A percentile compares a stretch with the other conserved stretches of the same genome.
These are phyloP conservation scores for Amphipoea oculea DNA, from an alignment of 2,888 invertebrate genomes.

Conservation along the genomic window DNA sequence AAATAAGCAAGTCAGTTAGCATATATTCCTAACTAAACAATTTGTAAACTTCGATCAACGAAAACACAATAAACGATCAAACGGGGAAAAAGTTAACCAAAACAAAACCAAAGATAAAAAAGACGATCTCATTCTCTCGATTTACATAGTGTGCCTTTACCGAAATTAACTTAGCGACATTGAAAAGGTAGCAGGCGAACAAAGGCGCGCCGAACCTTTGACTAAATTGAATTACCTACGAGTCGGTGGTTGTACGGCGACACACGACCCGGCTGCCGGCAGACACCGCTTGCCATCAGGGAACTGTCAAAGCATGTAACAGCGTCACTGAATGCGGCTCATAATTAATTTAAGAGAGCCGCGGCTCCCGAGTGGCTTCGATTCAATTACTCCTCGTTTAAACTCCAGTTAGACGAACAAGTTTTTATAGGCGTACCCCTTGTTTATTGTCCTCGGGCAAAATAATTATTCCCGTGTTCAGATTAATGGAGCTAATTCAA, in stretches of 20 bases:
- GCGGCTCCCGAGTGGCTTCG: slow-evolving; percentile 69
- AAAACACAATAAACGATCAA: slow-evolving; percentile 34
- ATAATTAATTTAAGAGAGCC: slow-evolving; percentile 76
- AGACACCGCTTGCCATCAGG: slow-evolving; percentile 63
- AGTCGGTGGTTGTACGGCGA: slow-evolving; percentile 38
- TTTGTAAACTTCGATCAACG: slow-evolving; percentile 10
- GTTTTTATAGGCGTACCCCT: slow-evolving; percentile 64
- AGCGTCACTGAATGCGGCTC: slow-evolving; percentile 74
- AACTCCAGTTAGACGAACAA: slow-evolving; percentile 54
- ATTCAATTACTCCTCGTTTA: slow-evolving; percentile 70
- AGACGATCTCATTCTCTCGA: slow-evolving; percentile 49
- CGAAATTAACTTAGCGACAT: slow-evolving; percentile 70
- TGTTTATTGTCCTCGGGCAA: slow-evolving; percentile 64
- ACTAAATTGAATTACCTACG: slow-evolving; percentile 64
- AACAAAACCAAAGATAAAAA: slow-evolving; percentile 48
- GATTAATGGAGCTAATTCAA: slow-evolving; percentile 45
- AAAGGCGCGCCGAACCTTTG: slow-evolving; percentile 57
- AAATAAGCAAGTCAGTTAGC: background rate
- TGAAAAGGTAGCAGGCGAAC: slow-evolving; percentile 63
- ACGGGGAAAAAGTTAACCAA: slow-evolving; percentile 25
- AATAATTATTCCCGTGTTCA: slow-evolving; percentile 59
- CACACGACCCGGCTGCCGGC: slow-evolving; percentile 28
- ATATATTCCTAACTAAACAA: background rate
- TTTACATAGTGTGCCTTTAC: slow-evolving; percentile 55
- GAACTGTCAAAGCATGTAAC: slow-evolving; percentile 79